Conservation (phyloP, 1,140 invertebrate genomes). For the Lordiphosa clarofinis region DNA sequence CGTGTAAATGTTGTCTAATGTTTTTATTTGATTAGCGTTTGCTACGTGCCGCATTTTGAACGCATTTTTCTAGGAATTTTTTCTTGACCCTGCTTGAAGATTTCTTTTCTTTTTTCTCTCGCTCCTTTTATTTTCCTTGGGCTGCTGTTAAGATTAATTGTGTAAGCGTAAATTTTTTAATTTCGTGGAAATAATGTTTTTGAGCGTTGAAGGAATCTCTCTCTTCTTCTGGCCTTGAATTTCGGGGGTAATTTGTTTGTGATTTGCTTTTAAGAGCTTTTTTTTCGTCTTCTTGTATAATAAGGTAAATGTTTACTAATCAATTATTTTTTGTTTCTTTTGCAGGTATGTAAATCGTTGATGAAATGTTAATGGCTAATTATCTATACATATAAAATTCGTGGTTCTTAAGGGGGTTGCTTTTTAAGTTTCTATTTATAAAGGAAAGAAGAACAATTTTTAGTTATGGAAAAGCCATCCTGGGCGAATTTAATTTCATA, state of each 20-base stretch:
- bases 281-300: conserved; percentile 7
- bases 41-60: conserved; percentile 65
- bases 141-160: conserved; percentile 64
- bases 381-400: too few relatives aligned
- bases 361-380: conserved; percentile 7
- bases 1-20: conserved; percentile 74
- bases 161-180: conserved; percentile 75
- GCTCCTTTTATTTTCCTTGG: conserved; percentile 17
- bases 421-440: too few relatives aligned
- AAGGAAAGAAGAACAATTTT: too few relatives aligned
- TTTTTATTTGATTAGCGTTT: conserved; percentile 76
- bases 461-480: too few relatives aligned
- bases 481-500: too few relatives aligned
- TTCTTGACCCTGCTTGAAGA: conserved; percentile 4
- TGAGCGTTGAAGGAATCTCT: conserved; percentile 43
- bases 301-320: conserved; percentile 25
- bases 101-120: conserved; percentile 11
- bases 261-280: conserved; percentile 44
- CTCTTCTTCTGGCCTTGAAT: conserved; percentile 20
- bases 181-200: conserved; percentile 69
- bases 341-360: conserved; percentile 39
- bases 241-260: conserved; percentile 50
- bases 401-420: conserved; percentile 13
- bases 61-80: conserved; percentile 62
- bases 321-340: conserved; percentile 29